phyloP scores from a whole-genome alignment of 2,888 invertebrate species.

The Lacanobia wlatinum region DNA sequence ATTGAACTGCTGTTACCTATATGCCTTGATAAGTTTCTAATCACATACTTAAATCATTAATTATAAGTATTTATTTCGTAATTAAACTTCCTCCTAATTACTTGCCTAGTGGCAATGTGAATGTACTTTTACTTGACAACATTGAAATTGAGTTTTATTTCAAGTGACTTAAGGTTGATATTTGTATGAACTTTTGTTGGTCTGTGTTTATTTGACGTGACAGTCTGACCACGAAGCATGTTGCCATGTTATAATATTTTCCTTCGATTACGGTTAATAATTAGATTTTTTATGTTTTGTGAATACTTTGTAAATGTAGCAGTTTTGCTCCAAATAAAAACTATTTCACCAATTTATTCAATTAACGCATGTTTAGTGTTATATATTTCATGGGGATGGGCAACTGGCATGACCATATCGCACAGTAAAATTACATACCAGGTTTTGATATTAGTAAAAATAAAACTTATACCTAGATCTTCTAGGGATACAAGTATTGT shows the following conservation, averaged over 20 bases:
- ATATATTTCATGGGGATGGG: too few species aligned
- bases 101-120: constrained; percentile 48
- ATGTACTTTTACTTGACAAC: constrained; percentile 26
- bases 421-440: too few species aligned
- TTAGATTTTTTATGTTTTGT: background rate
- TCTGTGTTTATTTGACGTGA: constrained; percentile 56
- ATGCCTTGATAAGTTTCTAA: background rate
- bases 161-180: constrained; percentile 25
- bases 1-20: too few species aligned
- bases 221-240: constrained; percentile 68
- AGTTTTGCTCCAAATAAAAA: too few species aligned
- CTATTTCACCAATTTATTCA: too few species aligned
- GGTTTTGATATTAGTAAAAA: too few species aligned
- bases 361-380: too few species aligned
- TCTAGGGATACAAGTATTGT: too few species aligned
- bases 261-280: constrained; percentile 11
- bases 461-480: too few species aligned
- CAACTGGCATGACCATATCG: too few species aligned
- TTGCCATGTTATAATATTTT: constrained; percentile 61
- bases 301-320: too few species aligned
- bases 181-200: constrained; percentile 32
- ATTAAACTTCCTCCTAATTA: constrained; percentile 41
- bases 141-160: constrained; percentile 34
- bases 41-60: background rate
- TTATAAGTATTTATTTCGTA: constrained; percentile 6